These are phyloP conservation scores for Ataeniobius toweri DNA, from an alignment of 2,797 vertebrate genomes.

Conservation along the genomic window DNA sequence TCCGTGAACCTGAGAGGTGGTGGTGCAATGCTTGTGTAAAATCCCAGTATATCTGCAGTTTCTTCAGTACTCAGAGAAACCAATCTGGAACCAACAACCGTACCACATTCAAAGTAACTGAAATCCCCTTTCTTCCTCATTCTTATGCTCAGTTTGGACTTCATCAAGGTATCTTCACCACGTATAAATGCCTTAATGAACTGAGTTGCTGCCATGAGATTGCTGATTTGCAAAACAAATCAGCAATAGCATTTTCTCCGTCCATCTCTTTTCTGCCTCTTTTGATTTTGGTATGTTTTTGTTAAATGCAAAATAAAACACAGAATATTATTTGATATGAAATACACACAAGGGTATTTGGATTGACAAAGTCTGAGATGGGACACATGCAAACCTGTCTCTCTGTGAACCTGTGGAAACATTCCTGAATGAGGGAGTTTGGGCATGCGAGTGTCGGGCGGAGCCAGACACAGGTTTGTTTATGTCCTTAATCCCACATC, in stretches of 20 bases:
- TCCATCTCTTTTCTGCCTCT: background rate
- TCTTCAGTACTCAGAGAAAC: no score
- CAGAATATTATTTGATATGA: background rate
- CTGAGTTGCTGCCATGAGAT: no score
- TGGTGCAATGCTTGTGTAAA: no score
- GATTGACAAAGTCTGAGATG: background rate
- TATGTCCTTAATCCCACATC: constrained; percentile 72
- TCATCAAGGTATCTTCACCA: no score
- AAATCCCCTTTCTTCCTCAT: no score
- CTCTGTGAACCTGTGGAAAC: constrained; percentile 2
- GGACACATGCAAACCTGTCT: background rate
- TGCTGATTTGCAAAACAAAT: background rate
- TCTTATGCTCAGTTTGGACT: no score
- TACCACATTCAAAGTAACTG: no score
- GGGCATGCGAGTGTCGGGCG: constrained; percentile 21
- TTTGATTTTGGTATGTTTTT: background rate
- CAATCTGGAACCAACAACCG: no score
- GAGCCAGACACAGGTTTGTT: constrained; percentile 66
- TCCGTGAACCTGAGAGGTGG: no score
- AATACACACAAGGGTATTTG: background rate
- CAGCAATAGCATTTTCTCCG: background rate
- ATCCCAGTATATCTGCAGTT: no score
- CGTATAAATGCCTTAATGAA: no score
- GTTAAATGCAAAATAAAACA: background rate
- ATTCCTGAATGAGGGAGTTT: constrained; percentile 34